Evolutionary conservation across 2,797 vertebrate genomes (phyloP).

Genomic region (Protosalanx chinensis): DNA sequence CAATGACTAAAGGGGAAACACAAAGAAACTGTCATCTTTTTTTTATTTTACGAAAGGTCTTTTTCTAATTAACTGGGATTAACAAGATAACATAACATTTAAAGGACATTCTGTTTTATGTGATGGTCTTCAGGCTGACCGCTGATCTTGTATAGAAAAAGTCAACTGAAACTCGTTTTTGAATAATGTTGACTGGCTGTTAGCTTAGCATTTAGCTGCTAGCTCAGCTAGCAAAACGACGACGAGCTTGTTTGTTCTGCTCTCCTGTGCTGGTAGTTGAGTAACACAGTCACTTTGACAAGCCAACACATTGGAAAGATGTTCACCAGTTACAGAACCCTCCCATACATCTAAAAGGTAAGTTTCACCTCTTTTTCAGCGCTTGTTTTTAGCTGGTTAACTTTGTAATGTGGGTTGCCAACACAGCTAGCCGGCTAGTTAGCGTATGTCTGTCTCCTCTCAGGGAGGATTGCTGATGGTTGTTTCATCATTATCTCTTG

Average conservation of each 20-base stretch:
- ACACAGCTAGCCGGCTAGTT: not conserved
- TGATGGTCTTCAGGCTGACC: not conserved
- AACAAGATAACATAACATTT: not conserved
- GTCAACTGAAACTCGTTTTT: not conserved
- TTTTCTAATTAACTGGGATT: conserved; percentile 35
- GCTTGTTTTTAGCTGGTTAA: not conserved
- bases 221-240: not conserved
- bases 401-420: not conserved
- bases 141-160: conserved; percentile 17
- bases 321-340: not conserved
- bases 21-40: conserved; percentile 63
- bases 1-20: conserved; percentile 72
- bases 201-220: not conserved
- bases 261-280: not conserved
- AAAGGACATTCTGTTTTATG: not conserved
- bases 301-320: not conserved
- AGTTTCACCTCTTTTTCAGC: not conserved
- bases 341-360: not conserved
- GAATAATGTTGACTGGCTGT: conserved; percentile 4
- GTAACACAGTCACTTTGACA: not conserved
- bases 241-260: conserved; percentile 1
- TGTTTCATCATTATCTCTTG: not conserved
- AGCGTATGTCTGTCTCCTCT: not conserved
- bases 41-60: conserved; percentile 35
- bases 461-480: not conserved